Base-by-base conservation (phyloP, 2,888 invertebrate genomes). In the Drosophila testacea region DNA sequence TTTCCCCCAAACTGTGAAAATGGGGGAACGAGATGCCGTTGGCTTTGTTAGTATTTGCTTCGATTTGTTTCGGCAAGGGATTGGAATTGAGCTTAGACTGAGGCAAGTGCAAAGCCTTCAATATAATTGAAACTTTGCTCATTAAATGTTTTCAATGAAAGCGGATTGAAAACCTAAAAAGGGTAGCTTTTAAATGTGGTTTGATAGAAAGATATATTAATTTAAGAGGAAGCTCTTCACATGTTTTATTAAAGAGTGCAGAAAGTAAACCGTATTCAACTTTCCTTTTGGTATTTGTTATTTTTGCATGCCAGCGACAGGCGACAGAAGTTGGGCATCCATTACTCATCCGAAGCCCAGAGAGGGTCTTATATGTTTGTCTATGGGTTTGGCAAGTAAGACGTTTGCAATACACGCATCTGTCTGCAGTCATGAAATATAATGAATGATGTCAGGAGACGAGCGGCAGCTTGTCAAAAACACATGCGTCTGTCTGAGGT, bases 71-170 rank as follows among this genome's bases (percentile, higher is more conserved):
- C 72, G 44, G 56, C 64, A 66, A 50, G 46, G 77, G 81, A 65
- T 79, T 70, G 55, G 56, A 28, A 50, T 28, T 30, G 16, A 55
- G 54, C 74, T 65, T 67, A 63, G 50, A 48, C 67, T 48, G 63
- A 55, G 70, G 66, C 62, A 51, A 74, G 66, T 79, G 77, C 59
- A 79, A 74, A 73, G 79, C 83, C 83, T 72, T 79, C 79, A 57
- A 83, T 77, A 77, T 85, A 83, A 85, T 83, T 83, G 85, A 85
- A 83, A 83, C 83, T 85, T 85, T 83, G 59, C 83, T 81, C 83
- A 83, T 83, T 85, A 83, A 83, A 81, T 77, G 57, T 63, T 57
- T 36, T 36, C 57, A 48, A 57, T 41, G 39, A 34, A 16, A 56
- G 28, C 44, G 30, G 16, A 39, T 41, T 10, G n/a, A 28, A 39